Conservation (phyloP, 2,797 vertebrate species). For the Pseudocheirus occidentalis region DNA sequence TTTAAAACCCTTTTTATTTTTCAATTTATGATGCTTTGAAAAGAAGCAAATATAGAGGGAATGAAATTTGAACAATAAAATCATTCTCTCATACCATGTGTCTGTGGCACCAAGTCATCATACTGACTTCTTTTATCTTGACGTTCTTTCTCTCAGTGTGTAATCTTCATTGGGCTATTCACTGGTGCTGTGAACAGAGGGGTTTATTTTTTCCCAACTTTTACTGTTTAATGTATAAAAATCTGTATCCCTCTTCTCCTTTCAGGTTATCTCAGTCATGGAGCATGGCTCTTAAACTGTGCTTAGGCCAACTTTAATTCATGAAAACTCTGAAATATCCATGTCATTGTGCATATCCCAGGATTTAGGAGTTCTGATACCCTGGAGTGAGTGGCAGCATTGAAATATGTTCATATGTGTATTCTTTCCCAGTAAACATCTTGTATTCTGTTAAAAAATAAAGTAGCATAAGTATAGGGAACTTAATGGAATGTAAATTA, state of each 20-base stretch:
- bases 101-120: neutral
- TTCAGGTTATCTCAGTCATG: too few relatives aligned
- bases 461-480: neutral
- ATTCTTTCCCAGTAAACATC: neutral
- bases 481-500: neutral
- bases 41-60: neutral
- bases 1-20: neutral
- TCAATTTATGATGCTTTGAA: neutral
- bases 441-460: neutral
- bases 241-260: neutral
- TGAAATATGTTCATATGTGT: neutral
- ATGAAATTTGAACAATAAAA: neutral
- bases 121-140: neutral
- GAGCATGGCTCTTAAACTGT: too few relatives aligned
- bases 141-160: neutral
- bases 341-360: neutral
- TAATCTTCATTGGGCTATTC: neutral
- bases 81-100: neutral
- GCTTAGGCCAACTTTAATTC: too few relatives aligned
- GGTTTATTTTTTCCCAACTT: neutral
- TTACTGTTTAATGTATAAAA: neutral
- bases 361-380: neutral
- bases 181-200: neutral
- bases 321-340: neutral
- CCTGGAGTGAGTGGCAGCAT: neutral